These are phyloP conservation scores for Ganaspis brasiliensis DNA, from an alignment of 2,888 invertebrate species.

Conservation along the genomic window DNA sequence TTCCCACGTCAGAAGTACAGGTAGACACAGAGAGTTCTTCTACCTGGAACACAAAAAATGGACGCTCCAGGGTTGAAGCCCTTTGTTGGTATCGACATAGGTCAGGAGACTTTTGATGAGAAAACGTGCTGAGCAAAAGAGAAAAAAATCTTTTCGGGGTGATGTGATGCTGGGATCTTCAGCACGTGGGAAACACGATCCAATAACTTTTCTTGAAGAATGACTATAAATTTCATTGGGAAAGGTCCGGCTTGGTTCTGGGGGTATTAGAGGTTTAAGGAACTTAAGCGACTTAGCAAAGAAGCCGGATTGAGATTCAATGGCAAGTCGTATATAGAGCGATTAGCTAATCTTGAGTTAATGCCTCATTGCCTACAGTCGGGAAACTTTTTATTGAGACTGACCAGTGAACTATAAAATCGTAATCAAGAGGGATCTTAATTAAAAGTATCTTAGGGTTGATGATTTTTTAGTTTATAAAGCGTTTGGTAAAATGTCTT, in stretches of 20 bases:
- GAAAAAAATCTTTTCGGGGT: slow-evolving; percentile 54
- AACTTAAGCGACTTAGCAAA: slow-evolving; percentile 64
- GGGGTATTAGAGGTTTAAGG: slow-evolving; percentile 43
- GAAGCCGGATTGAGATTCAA: slow-evolving; percentile 67
- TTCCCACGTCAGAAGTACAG: slow-evolving; percentile 61
- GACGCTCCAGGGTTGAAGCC: slow-evolving; percentile 55
- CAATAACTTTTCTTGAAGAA: slow-evolving; percentile 1
- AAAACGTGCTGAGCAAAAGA: slow-evolving; percentile 36
- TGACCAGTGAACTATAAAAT: slow-evolving; percentile 28
- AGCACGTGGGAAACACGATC: slow-evolving; percentile 60
- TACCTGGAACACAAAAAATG: slow-evolving; percentile 63
- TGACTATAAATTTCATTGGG: slow-evolving; percentile 7
- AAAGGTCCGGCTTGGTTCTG: slow-evolving; percentile 29
- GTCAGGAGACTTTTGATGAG: slow-evolving; percentile 40
- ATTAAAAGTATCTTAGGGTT: background rate
- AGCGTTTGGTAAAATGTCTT: no score
- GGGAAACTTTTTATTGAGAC: slow-evolving; percentile 18
- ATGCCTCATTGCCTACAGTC: slow-evolving; percentile 62
- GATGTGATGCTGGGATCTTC: slow-evolving; percentile 47
- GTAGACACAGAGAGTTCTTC: slow-evolving; percentile 51
- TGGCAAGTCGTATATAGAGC: slow-evolving; percentile 64
- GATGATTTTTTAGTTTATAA: background rate
- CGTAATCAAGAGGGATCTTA: background rate
- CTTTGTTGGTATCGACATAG: slow-evolving; percentile 52
- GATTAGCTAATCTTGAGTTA: slow-evolving; percentile 69